Evolutionary conservation across 92 coral and sea anemone genomes (phyloP).

Genomic region (Isaurus tuberculatus): DNA sequence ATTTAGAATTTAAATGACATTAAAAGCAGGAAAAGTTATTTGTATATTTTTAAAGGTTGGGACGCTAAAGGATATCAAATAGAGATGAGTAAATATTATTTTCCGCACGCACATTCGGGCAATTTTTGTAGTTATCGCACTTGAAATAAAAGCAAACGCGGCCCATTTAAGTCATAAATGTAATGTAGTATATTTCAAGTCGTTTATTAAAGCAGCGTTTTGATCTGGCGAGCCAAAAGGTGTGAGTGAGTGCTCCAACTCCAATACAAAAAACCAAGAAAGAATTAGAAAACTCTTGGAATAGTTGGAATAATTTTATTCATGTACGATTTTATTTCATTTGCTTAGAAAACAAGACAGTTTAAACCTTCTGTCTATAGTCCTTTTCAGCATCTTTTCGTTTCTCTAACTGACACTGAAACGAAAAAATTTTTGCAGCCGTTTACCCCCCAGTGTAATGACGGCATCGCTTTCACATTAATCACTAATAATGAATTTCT

Average conservation of each 20-base stretch:
- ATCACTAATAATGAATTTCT: constrained; percentile 46
- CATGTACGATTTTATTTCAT: not conserved
- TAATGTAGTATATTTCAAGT: not conserved
- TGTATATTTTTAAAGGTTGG: constrained; percentile 8
- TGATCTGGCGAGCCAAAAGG: not conserved
- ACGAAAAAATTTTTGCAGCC: not conserved
- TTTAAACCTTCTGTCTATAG: not conserved
- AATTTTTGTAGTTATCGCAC: constrained; percentile 1
- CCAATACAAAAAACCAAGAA: not conserved
- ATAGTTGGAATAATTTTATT: too few relatives aligned
- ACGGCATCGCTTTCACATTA: constrained; percentile 35
- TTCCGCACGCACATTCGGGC: not conserved
- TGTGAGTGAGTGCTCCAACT: not conserved
- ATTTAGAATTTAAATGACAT: constrained; percentile 19
- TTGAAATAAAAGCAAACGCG: not conserved
- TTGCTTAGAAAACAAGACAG: not conserved
- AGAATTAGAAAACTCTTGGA: too few relatives aligned
- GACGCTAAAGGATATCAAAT: constrained; percentile 4
- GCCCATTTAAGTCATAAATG: not conserved
- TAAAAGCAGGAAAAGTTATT: constrained; percentile 37
- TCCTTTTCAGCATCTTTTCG: not conserved
- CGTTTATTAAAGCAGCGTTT: not conserved
- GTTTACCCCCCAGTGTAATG: constrained; percentile 41
- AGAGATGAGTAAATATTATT: constrained; percentile 34
- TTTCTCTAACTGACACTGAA: constrained; percentile 29